Evolutionary conservation across 2,888 invertebrate species (phyloP).

Genomic region (Sicus ferrugineus): DNA sequence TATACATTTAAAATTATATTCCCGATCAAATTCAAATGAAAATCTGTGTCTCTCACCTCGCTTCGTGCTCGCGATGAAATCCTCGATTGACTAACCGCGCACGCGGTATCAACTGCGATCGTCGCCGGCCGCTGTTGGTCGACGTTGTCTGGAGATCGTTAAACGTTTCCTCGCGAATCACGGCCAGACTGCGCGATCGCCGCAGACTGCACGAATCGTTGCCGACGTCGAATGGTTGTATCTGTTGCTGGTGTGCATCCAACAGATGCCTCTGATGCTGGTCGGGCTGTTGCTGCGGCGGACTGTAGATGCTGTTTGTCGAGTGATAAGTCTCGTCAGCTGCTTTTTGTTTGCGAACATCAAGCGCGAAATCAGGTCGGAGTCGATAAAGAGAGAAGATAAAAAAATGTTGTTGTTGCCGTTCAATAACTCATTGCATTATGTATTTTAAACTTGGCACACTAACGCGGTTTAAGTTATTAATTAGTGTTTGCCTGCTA

Average conservation of each 20-base stretch:
- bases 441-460: slow-evolving; percentile 5
- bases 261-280: slow-evolving; percentile 34
- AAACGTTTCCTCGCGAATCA: slow-evolving; percentile 80
- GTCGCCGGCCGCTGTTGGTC: slow-evolving; percentile 71
- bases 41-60: slow-evolving; percentile 66
- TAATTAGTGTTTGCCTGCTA: slow-evolving; percentile 5
- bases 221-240: slow-evolving; percentile 55
- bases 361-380: slow-evolving; percentile 4
- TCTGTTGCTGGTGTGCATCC: slow-evolving; percentile 40
- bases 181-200: slow-evolving; percentile 76
- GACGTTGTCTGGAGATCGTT: slow-evolving; percentile 74
- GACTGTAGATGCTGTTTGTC: slow-evolving; percentile 46
- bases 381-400: slow-evolving; percentile 8
- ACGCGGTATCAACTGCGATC: slow-evolving; percentile 81
- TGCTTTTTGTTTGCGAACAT: slow-evolving; percentile 35
- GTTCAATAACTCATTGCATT: neutral
- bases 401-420: neutral
- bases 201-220: slow-evolving; percentile 69
- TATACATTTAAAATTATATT: neutral
- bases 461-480: slow-evolving; percentile 5
- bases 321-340: slow-evolving; percentile 51
- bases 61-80: slow-evolving; percentile 76
- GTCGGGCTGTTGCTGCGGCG: slow-evolving; percentile 36
- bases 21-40: neutral
- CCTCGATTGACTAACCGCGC: slow-evolving; percentile 80